Conservation (phyloP, 2,797 vertebrate species). For the Channa striata region DNA sequence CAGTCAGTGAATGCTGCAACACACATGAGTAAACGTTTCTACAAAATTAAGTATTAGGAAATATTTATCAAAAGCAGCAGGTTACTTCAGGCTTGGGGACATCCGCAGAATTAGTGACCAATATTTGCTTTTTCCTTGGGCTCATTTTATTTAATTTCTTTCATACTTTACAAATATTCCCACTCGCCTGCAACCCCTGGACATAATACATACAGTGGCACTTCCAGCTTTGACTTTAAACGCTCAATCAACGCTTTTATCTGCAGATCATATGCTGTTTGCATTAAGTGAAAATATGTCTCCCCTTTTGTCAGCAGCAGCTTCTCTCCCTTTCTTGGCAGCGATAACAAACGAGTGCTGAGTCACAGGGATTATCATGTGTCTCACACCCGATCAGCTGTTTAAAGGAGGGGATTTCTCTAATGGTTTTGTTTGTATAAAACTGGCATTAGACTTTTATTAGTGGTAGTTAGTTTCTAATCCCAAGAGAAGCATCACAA, state of each 20-base stretch:
- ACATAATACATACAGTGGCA: too few species aligned
- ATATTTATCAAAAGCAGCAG: slow-evolving; percentile 25
- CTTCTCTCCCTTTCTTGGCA: slow-evolving; percentile 19
- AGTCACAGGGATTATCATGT: slow-evolving; percentile 43
- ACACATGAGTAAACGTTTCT: slow-evolving; percentile 34
- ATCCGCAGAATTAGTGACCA: slow-evolving; percentile 11
- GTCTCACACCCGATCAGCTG: slow-evolving; percentile 32
- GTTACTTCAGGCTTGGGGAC: slow-evolving; percentile 39
- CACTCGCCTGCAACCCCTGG: not conserved
- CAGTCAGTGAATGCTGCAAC: not conserved
- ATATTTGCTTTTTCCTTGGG: slow-evolving; percentile 24
- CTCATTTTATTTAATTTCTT: not conserved
- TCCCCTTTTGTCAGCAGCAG: slow-evolving; percentile 7
- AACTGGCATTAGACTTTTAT: not conserved
- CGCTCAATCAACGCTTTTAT: not conserved
- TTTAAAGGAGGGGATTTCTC: slow-evolving; percentile 5
- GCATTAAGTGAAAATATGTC: not conserved
- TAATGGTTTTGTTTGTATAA: slow-evolving; percentile 10
- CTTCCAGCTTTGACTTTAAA: not conserved
- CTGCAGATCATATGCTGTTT: not conserved
- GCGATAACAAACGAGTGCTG: slow-evolving; percentile 27
- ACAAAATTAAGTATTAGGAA: slow-evolving; percentile 27
- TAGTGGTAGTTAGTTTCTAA: not conserved
- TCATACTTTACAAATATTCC: slow-evolving; percentile 2
- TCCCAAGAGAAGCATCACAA: not conserved